Base-by-base conservation (phyloP, 2,888 invertebrate species). In the Yponomeuta malinellus region DNA sequence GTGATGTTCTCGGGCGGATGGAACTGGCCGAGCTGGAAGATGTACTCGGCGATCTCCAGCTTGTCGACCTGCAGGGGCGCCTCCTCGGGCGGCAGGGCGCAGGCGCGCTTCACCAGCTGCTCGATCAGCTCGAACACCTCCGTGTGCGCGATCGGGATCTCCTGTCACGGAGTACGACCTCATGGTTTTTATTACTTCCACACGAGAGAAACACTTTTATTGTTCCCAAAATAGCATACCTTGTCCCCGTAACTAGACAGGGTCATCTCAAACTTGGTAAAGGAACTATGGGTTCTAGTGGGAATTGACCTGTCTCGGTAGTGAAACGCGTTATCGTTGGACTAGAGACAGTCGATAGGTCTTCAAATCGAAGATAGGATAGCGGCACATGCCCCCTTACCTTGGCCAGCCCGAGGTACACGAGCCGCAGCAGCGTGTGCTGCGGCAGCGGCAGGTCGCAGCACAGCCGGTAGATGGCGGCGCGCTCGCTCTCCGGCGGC, bases 1-100 rank as follows among this genome's bases (percentile, higher is more conserved):
- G 95, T 95, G 77, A 98, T 98, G 81, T 97, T 98, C 78, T 98
- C 98, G 0, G 98, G 98, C 82, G 98, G 97, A 80, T 96, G 96
- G 88, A 98, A 99, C 76, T 96, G 95, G 78, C 97, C 96, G 79
- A 98, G 93, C 84, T 97, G 97, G 85, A 99, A 97, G 76, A 98
- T 93, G 73, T 97, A 95, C 80, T 98, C 98, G 10, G 98, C 95
- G 29, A 98, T 94, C 79, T 98, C 97, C 71, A 95, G 88, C 83
- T 97, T 96, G 80, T 96, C 96, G 31, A 96, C 95, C 76, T 94
- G 94, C 48, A 97, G 90, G 0, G 96, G 95, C 15, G 94, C 94
- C 74, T 95, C 94, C 71, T 95, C 95, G 66, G 96, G 95, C 2
- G 96, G 95, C 76, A 97, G 93, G 0, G 94, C 94, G 33, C 98